Base-by-base conservation (phyloP, 2,797 vertebrate species). In the Eutrigla gurnardus region DNA sequence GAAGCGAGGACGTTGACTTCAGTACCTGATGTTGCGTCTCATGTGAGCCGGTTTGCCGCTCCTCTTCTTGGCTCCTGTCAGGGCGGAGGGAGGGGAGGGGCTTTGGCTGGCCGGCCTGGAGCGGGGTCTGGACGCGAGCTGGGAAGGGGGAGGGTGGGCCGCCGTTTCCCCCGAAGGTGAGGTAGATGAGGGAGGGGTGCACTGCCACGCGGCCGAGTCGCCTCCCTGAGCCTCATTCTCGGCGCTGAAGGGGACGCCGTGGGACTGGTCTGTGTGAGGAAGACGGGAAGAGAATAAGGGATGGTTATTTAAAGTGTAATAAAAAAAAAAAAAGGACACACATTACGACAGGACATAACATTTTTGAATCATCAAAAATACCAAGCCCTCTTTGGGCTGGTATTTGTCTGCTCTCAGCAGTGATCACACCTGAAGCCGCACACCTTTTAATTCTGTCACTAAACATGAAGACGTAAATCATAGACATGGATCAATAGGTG, bases 11-110 rank as follows among this genome's bases (percentile, higher is more conserved):
- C 12, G 42, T 35, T 3, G 25, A 12, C 10, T 39, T 39, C 15
- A n/a, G 54, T 87, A 98, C 97, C 97, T 95, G 93, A 98, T 98
- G 91, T 98, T 98, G 79, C 97, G 96, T 86, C 97, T 95, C 96
- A 98, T 95, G 91, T 98, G 96, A 75, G 93, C 89, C 7, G 97
- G 96, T 89, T 97, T 98, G 89, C 96, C 96, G 81, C 73, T 80
- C 89, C 96, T 95, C 89, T 96, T 97, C 93, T 96, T 97, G 93
- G 94, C 94, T 65, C 71, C 79, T 72, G 91, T 93, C 86, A 95
- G 92, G 69, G 91, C 90, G 58, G 92, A 86, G 64, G 89, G 75
- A 47, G 88, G 63, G 87, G 88, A 57, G 15, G 89, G 75, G 89
- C 93, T 95, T 91, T 95, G 95, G 92, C 94, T 93, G 89, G 92